Evolutionary conservation across 2,888 invertebrate species (phyloP).

Genomic region (Sclerodermus sp.): DNA sequence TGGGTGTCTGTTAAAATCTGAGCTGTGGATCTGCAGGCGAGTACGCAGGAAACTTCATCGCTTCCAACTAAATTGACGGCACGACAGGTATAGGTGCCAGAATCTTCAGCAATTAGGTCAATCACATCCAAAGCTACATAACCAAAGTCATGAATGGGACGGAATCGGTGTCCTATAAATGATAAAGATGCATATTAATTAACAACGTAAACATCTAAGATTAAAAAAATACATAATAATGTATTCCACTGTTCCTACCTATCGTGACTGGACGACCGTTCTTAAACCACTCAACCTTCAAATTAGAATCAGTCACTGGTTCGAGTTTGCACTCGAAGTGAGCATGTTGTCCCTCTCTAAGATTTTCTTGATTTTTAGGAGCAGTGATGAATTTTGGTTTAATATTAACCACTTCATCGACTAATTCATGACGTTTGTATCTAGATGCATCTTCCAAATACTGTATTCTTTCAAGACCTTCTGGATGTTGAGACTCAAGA

Average conservation of each 20-base stretch:
- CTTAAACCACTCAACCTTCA: conserved; percentile 96
- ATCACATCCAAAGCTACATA: conserved; percentile 97
- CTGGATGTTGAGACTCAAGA: conserved; percentile 87
- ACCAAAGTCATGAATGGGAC: conserved; percentile 97
- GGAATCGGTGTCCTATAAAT: conserved; percentile 78
- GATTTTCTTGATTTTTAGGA: conserved; percentile 82
- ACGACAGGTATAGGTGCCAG: conserved; percentile 89
- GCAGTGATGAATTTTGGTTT: conserved; percentile 84
- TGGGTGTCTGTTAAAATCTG: conserved; percentile 84
- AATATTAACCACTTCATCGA: conserved; percentile 81
- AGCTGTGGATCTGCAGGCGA: conserved; percentile 74
- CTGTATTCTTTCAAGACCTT: conserved; percentile 89
- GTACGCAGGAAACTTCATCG: conserved; percentile 78
- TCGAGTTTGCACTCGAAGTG: conserved; percentile 98
- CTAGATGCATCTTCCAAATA: conserved; percentile 86
- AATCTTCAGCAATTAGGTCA: conserved; percentile 94
- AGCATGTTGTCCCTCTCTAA: conserved; percentile 87
- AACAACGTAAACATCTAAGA: neutral
- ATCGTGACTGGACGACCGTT: conserved; percentile 92
- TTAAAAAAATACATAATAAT: no score
- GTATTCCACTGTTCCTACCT: no score
- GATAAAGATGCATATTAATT: neutral
- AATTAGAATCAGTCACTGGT: conserved; percentile 93
- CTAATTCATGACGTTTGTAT: conserved; percentile 78
- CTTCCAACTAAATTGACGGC: conserved; percentile 89